Base-by-base conservation (phyloP, 2,113 vertebrate species). In the Corydoras maculifer region DNA sequence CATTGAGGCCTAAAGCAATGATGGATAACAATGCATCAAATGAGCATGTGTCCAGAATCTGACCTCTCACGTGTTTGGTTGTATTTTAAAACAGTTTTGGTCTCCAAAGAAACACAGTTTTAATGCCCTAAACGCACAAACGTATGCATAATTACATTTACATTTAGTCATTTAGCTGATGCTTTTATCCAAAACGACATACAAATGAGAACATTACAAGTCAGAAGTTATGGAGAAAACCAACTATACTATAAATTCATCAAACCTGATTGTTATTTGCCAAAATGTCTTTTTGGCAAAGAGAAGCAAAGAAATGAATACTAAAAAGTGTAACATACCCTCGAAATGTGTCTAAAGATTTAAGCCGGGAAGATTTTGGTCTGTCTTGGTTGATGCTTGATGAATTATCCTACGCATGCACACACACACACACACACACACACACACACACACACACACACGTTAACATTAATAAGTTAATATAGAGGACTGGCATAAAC, bases 41-140 rank as follows among this genome's bases (percentile, higher is more conserved):
- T 86, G 77, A 86, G 78, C 77, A 55, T 79, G 78, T 88, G 87
- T 81, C 88, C 90, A 90, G 87, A 85, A 83, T 72, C 78, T 89
- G 88, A 90, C 86, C 87, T 81, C 67, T 66, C 14, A n/a, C 82
- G 85, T 87, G 80, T 82, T 32, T 64, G 57, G 25, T 11, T 60
- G 43, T 85, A 83, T 86, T 84, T 83, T 63, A 74, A 15, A 77
- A 4, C 3, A 43, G 35, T 43, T 43, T 43, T 8, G 18, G 18
- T 25, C 18, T 25, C 18, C 18, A 25, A 25, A 25, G 18, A 25
- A 43, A 43, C 7, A 43, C 35, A 43, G 35, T 43, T 43, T 43
- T 8, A 43, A 43, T 8, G 7, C 35, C 35, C 35, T 43, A 43
- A 43, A 43, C 7, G 35, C 35, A 43, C 4, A 43, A 25, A 25